phyloP scores from a whole-genome alignment of 2,888 invertebrate species.

The Thymelicus acteon region DNA sequence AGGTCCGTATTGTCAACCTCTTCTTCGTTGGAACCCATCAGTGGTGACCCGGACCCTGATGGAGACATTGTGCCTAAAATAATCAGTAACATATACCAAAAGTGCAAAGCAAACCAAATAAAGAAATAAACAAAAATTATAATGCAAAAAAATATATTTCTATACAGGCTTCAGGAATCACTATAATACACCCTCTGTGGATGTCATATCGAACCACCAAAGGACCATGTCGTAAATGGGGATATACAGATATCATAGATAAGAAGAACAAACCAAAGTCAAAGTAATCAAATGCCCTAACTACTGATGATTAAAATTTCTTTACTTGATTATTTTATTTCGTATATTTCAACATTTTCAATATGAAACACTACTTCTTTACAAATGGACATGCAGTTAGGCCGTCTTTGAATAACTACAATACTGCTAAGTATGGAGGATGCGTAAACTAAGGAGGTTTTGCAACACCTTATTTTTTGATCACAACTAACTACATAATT shows the following conservation, averaged over 20 bases:
- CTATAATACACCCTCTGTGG: not conserved
- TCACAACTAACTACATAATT: not conserved
- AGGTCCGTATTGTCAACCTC: constrained; percentile 86
- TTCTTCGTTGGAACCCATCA: constrained; percentile 81
- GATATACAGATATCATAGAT: not conserved
- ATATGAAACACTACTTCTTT: not conserved
- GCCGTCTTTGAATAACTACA: not conserved
- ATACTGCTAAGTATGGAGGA: not conserved
- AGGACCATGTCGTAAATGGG: not conserved
- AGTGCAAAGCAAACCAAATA: constrained; percentile 10
- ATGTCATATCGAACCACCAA: not conserved
- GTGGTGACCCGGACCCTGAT: constrained; percentile 79
- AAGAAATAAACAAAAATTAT: constrained; percentile 10
- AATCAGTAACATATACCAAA: constrained; percentile 29
- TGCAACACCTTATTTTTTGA: not conserved
- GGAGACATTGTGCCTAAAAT: constrained; percentile 80
- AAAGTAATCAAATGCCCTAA: not conserved
- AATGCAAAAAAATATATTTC: constrained; percentile 12
- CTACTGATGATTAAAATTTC: not conserved
- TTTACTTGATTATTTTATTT: not conserved
- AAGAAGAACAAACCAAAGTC: not conserved
- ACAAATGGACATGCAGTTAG: not conserved
- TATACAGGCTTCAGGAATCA: not conserved
- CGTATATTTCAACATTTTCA: not conserved
- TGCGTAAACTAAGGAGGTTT: no score